Percentiles rank a stretch among this genome's conserved stretches.
Conservation (phyloP, 2,797 vertebrate species). For the Discoglossus pictus region DNA sequence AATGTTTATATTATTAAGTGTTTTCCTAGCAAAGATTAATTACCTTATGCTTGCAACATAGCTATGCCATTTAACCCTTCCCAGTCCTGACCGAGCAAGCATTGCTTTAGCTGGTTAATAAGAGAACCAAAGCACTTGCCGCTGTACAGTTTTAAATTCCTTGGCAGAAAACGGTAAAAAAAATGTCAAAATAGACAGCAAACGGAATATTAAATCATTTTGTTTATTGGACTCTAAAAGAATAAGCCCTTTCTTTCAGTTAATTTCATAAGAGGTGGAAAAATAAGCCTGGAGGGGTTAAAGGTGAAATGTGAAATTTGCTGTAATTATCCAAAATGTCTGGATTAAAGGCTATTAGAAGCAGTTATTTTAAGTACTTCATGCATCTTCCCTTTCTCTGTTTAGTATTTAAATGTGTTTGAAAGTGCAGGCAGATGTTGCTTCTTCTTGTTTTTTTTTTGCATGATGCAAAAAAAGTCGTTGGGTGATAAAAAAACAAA, state of each 20-base stretch:
- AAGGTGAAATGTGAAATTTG: slow-evolving; percentile 87
- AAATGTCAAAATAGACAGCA: slow-evolving; percentile 20
- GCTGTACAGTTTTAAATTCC: not conserved
- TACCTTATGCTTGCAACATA: slow-evolving; percentile 10
- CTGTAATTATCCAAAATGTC: slow-evolving; percentile 87
- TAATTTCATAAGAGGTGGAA: slow-evolving; percentile 72
- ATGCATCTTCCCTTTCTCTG: slow-evolving; percentile 71
- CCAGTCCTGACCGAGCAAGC: not conserved
- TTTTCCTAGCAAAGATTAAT: slow-evolving; percentile 21
- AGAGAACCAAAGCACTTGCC: too few relatives aligned
- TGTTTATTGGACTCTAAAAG: slow-evolving; percentile 62
- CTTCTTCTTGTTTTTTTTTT: too few relatives aligned
- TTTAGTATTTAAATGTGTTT: slow-evolving; percentile 81
- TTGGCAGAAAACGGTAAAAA: slow-evolving; percentile 21
- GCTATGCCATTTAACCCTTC: slow-evolving; percentile 10
- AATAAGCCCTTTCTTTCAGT: slow-evolving; percentile 73
- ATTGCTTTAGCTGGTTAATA: not conserved
- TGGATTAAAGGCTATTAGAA: slow-evolving; percentile 90
- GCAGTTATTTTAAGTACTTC: slow-evolving; percentile 87
- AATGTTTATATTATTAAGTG: slow-evolving; percentile 18
- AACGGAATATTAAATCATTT: slow-evolving; percentile 69
- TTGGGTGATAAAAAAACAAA: slow-evolving; percentile 60
- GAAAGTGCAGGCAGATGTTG: slow-evolving; percentile 77
- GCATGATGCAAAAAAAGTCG: slow-evolving; percentile 60
- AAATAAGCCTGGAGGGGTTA: slow-evolving; percentile 75